Conservation (phyloP, 1,140 invertebrate genomes). For the Pteromalus puparum region DNA sequence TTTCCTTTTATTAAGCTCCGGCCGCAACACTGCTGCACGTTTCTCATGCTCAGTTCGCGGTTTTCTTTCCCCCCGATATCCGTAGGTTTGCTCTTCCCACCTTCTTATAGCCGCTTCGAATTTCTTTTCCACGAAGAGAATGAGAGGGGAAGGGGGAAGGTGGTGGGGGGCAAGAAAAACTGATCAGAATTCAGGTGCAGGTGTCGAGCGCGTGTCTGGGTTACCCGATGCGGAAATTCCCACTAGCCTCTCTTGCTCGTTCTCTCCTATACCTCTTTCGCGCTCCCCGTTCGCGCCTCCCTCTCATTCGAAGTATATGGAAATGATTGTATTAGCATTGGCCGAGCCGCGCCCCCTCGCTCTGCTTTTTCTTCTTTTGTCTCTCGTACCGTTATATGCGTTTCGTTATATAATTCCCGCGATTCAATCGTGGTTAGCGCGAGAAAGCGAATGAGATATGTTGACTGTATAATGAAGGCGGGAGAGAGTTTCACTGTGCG, state of each 20-base stretch:
- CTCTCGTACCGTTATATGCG: background rate
- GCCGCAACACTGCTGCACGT: slow-evolving; percentile 10
- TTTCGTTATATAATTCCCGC: background rate
- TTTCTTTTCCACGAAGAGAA: slow-evolving; percentile 1
- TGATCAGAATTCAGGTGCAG: slow-evolving; percentile 71
- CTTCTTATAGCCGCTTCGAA: slow-evolving; percentile 20
- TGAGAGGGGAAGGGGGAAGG: background rate
- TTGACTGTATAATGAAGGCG: background rate
- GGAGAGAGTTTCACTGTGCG: no score
- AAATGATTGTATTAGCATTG: slow-evolving; percentile 41
- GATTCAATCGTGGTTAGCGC: background rate
- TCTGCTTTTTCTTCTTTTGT: slow-evolving; percentile 5
- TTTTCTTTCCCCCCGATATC: background rate
- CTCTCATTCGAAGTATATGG: slow-evolving; percentile 20
- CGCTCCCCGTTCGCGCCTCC: slow-evolving; percentile 11
- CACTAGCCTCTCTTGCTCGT: slow-evolving; percentile 8
- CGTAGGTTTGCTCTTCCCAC: background rate
- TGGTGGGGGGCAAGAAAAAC: slow-evolving; percentile 62
- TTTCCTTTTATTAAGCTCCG: slow-evolving; percentile 34
- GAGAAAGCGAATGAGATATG: background rate
- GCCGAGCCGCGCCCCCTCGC: background rate
- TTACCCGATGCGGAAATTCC: slow-evolving; percentile 63
- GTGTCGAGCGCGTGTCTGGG: slow-evolving; percentile 67
- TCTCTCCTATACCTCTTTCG: slow-evolving; percentile 25
- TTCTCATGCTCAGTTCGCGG: background rate